These are phyloP conservation scores for Atopsyche davidsoni DNA, from an alignment of 1,140 invertebrate species.

Conservation along the genomic window DNA sequence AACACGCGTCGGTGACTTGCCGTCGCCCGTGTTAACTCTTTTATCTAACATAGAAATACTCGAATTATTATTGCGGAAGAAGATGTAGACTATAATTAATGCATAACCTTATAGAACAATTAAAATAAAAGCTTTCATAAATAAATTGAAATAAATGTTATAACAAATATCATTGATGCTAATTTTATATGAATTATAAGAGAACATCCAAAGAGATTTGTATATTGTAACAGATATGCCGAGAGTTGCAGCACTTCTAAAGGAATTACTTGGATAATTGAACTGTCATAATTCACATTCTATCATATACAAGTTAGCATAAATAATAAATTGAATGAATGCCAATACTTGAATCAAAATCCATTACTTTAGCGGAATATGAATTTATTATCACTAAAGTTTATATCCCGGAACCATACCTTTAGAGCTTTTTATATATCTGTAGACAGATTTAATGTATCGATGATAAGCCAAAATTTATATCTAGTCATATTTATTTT, in stretches of 20 bases:
- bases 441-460: constrained; percentile 32
- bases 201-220: constrained; percentile 25
- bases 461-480: constrained; percentile 31
- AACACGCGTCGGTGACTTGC: constrained; percentile 16
- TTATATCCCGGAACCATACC: constrained; percentile 30
- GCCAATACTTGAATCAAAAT: constrained; percentile 25
- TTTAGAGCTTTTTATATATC: constrained; percentile 32
- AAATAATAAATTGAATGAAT: constrained; percentile 22
- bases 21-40: constrained; percentile 25
- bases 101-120: constrained; percentile 32
- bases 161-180: constrained; percentile 32
- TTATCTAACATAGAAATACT: constrained; percentile 34
- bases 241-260: constrained; percentile 14
- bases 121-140: constrained; percentile 30
- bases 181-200: constrained; percentile 32
- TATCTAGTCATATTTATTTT: constrained; percentile 33
- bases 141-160: constrained; percentile 31
- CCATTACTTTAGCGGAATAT: constrained; percentile 23
- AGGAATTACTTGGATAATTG: constrained; percentile 16
- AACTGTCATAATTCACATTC: constrained; percentile 11
- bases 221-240: constrained; percentile 26
- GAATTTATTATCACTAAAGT: constrained; percentile 24
- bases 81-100: constrained; percentile 31
- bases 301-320: constrained; percentile 25
- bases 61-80: constrained; percentile 41